Evolutionary conservation across 2,113 vertebrate genomes (phyloP).

Genomic region (Sinocyclocheilus anophthalmus): DNA sequence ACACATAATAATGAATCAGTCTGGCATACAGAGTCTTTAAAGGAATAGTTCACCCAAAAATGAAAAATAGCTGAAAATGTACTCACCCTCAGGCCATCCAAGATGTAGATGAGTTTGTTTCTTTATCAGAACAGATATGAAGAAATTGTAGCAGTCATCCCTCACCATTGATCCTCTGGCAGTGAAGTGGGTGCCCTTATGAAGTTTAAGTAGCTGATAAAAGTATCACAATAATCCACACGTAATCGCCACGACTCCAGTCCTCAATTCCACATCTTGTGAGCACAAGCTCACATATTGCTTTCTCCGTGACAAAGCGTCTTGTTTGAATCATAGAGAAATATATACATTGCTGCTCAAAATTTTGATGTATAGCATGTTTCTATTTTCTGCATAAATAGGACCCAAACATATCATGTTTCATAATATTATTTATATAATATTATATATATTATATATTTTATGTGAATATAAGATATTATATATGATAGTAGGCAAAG

Average conservation of each 20-base stretch:
- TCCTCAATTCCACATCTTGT: neutral
- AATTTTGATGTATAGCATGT: no score
- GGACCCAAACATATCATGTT: no score
- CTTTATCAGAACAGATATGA: neutral
- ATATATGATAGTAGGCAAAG: no score
- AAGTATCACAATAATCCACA: neutral
- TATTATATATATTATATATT: no score
- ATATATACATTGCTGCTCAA: no score
- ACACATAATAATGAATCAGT: neutral
- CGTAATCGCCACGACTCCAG: neutral
- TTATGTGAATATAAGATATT: no score
- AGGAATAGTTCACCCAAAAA: neutral
- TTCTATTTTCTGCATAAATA: no score
- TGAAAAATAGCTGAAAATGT: neutral
- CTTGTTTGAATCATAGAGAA: no score
- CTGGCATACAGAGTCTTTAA: neutral
- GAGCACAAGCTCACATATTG: neutral
- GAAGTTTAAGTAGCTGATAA: neutral
- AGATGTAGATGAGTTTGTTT: neutral
- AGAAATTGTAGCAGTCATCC: neutral
- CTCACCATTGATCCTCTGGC: neutral
- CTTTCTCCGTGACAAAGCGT: no score
- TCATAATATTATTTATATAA: no score
- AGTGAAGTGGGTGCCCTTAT: neutral
- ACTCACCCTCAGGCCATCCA: neutral